Evolutionary conservation across 2,888 invertebrate genomes (phyloP).

Genomic region (Sclerodermus sp.): DNA sequence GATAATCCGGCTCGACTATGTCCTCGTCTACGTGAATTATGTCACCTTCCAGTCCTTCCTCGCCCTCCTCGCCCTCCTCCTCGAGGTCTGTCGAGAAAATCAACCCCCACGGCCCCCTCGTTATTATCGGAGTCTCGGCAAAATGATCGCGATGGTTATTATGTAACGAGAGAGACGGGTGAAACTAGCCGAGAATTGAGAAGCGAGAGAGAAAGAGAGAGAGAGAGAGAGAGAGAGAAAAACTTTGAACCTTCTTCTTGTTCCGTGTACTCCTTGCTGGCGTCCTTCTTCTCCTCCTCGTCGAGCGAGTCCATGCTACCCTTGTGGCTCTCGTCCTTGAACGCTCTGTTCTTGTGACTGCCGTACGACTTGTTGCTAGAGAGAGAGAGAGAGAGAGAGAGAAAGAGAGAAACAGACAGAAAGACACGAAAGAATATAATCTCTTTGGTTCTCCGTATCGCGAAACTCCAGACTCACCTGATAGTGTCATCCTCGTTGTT

Average conservation of each 20-base stretch:
- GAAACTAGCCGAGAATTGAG: too few relatives aligned
- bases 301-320: constrained; percentile 84
- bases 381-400: too few relatives aligned
- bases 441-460: too few relatives aligned
- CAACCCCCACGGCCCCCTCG: too few relatives aligned
- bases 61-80: constrained; percentile 51
- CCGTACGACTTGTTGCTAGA: constrained; percentile 87
- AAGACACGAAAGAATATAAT: not conserved
- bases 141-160: too few relatives aligned
- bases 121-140: too few relatives aligned
- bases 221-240: too few relatives aligned
- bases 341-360: constrained; percentile 86
- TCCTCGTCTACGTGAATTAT: constrained; percentile 77
- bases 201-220: too few relatives aligned
- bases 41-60: constrained; percentile 65
- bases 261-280: constrained; percentile 87
- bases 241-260: constrained; percentile 69
- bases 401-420: too few relatives aligned
- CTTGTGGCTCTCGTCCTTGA: constrained; percentile 89
- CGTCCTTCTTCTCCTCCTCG: constrained; percentile 85
- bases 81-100: constrained; percentile 59
- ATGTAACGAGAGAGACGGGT: too few relatives aligned
- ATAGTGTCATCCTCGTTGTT: constrained; percentile 65
- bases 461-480: constrained; percentile 52
- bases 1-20: constrained; percentile 75